Base-by-base conservation (phyloP, 2,888 invertebrate species). In the Tanytarsus gracilentus region DNA sequence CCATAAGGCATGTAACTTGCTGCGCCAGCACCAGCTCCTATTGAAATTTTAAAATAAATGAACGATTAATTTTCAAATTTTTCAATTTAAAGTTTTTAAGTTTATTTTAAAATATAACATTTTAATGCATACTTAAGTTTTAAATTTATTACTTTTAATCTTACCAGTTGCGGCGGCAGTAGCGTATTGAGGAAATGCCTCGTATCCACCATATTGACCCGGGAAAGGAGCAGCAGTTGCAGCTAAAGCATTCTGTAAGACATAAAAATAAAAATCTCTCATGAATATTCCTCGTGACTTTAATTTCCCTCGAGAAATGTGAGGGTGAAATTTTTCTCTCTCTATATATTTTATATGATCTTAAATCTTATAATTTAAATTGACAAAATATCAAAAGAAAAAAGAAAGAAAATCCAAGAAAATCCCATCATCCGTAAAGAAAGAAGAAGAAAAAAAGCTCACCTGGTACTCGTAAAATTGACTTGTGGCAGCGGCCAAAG, bases 391-490 rank as follows among this genome's bases (percentile, higher is more conserved):
- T 53, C 33, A 55, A 39, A 52, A 29, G 39, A 39, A 39, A 58
- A 58, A 39, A 40, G 25, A 58, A 50, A 39, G 18, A 50, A 60
- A 60, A 50, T 50, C 16, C 50, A 60, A 27, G 60, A 60, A 59
- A 60, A 60, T 29, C 50, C 50, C 26, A 29, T 50, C 29, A 14
- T 25, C n/a, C 27, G 26, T 23, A 25, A 50, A 60, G 50, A 50
- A 60, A 50, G 5, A 23, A 33, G 27, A 26, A n/a, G 27, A 50
- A 50, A 8, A 27, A 27, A 50, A 27, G 29, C 55, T 63, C 65
- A 68, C 68, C 68, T 88, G 88, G 73, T 88, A 88, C 75, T 88
- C 87, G 70, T 88, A 88, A 69, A 88, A 82, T 69, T 88, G 86
- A 67, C 85, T 84, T 52, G 79, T 77, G n/a, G 86, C 87, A 1